phyloP scores from a whole-genome alignment of 2,888 invertebrate species.

The Diplazon laetatorius region DNA sequence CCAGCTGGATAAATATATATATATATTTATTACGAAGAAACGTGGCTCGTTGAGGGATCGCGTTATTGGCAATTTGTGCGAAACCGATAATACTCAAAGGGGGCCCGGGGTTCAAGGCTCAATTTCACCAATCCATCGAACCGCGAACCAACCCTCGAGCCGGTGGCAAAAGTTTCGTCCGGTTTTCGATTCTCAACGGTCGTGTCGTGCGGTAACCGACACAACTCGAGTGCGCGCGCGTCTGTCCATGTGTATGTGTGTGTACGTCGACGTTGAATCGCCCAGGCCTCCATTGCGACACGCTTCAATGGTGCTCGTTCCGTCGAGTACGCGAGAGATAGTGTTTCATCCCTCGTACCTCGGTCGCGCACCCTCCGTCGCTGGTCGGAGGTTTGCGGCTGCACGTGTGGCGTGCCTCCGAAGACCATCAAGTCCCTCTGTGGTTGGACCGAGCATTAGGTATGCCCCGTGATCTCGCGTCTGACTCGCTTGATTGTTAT shows the following conservation, averaged over 20 bases:
- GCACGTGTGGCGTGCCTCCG: slow-evolving; percentile 37
- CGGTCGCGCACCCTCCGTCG: slow-evolving; percentile 26
- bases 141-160: slow-evolving; percentile 11
- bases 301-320: slow-evolving; percentile 31
- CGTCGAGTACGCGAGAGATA: slow-evolving; percentile 19
- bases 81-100: slow-evolving; percentile 57
- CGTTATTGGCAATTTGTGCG: slow-evolving; percentile 65
- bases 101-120: slow-evolving; percentile 54
- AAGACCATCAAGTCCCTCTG: slow-evolving; percentile 34
- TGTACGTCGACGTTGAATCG: slow-evolving; percentile 33
- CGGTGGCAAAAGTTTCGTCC: slow-evolving; percentile 50
- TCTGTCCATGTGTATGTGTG: too few species aligned
- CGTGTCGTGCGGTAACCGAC: slow-evolving; percentile 9
- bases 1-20: background rate
- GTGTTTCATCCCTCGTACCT: slow-evolving; percentile 32
- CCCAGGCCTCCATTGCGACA: slow-evolving; percentile 30
- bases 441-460: slow-evolving; percentile 19
- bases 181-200: background rate
- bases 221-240: background rate
- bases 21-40: slow-evolving; percentile 29
- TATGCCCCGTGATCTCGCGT: slow-evolving; percentile 16
- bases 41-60: slow-evolving; percentile 50
- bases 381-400: slow-evolving; percentile 29
- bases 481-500: slow-evolving; percentile 19
- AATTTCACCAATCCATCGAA: slow-evolving; percentile 60